A percentile compares a stretch with the other conserved stretches of the same genome.
Evolutionary conservation across 2,888 invertebrate genomes (phyloP).

Genomic region (Candidula unifasciata): DNA sequence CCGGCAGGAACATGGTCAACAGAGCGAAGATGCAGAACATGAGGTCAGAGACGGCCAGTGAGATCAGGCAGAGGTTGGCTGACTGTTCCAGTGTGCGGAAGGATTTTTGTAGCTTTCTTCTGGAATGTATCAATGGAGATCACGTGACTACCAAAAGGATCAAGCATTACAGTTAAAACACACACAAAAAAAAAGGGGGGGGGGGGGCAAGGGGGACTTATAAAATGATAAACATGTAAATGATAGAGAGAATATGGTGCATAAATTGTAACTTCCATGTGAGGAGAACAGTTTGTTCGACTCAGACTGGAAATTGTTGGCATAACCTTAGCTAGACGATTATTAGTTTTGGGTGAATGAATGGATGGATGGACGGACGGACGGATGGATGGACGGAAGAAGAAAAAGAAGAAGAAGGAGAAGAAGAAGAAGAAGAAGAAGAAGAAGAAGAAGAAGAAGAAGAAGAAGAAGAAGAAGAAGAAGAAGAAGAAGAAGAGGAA

Average conservation of each 20-base stretch:
- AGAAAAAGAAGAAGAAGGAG: neutral
- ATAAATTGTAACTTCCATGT: no score
- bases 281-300: no score
- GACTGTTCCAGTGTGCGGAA: conserved; percentile 86
- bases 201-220: no score
- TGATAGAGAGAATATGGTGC: no score
- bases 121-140: neutral
- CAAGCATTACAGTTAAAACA: no score
- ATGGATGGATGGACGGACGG: no score
- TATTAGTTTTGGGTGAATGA: no score
- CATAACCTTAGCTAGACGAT: no score
- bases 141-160: no score
- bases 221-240: no score
- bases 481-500: neutral
- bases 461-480: neutral
- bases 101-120: conserved; percentile 70
- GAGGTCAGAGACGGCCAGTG: conserved; percentile 87
- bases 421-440: neutral
- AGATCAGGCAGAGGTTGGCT: conserved; percentile 86
- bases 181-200: no score
- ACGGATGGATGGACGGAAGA: neutral
- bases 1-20: conserved; percentile 80
- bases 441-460: neutral
- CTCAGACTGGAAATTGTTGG: no score
- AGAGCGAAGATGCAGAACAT: conserved; percentile 80